Conservation (phyloP, 2,888 invertebrate species). For the Sarcophaga subvicina region DNA sequence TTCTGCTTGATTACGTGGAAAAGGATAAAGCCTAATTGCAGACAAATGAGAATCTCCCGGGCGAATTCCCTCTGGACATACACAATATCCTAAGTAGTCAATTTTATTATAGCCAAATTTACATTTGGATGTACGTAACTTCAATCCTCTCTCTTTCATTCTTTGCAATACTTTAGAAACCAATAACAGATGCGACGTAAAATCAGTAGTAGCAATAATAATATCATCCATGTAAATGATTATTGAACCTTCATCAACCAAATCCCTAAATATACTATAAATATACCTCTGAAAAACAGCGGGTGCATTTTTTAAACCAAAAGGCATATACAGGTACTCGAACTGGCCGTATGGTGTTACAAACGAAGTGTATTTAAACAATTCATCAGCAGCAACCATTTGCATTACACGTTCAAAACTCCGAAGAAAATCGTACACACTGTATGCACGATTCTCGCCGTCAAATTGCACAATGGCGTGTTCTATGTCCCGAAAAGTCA, state of each 20-base stretch:
- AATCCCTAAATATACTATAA: constrained; percentile 3
- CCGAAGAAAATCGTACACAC: background rate
- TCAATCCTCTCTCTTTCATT: constrained; percentile 26
- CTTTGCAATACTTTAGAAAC: constrained; percentile 15
- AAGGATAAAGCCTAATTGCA: constrained; percentile 36
- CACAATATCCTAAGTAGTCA: constrained; percentile 54
- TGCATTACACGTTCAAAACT: constrained; percentile 1
- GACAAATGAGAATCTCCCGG: constrained; percentile 48
- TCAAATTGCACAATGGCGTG: constrained; percentile 10
- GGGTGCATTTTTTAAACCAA: background rate
- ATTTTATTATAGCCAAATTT: constrained; percentile 24
- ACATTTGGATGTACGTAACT: constrained; percentile 22
- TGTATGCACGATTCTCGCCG: background rate
- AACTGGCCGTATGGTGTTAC: no score
- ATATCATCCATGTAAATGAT: constrained; percentile 23
- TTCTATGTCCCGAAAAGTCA: constrained; percentile 37
- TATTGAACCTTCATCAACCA: constrained; percentile 12
- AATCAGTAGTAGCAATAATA: constrained; percentile 20
- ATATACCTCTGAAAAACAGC: constrained; percentile 1
- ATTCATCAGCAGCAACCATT: constrained; percentile 16
- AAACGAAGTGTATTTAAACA: constrained; percentile 26
- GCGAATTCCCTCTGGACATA: constrained; percentile 41
- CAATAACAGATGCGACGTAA: background rate
- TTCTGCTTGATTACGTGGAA: constrained; percentile 24
- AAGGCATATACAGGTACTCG: background rate